Evolutionary conservation across 2,888 invertebrate species (phyloP).

Genomic region (Meteorus colon): DNA sequence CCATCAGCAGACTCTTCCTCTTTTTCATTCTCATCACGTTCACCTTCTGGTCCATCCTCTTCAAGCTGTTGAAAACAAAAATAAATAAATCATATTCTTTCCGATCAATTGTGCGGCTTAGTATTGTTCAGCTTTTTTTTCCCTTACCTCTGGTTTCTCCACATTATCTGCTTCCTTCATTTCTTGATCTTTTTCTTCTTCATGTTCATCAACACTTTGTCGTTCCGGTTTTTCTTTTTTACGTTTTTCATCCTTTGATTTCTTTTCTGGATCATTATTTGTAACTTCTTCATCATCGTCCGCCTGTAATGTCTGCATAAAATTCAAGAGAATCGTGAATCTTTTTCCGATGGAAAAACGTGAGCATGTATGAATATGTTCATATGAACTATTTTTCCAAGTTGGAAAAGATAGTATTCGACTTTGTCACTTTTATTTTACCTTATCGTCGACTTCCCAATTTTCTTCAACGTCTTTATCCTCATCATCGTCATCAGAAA

Average conservation of each 20-base stretch:
- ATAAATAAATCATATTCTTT: conserved; percentile 5
- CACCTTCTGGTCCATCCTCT: conserved; percentile 72
- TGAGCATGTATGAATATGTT: neutral
- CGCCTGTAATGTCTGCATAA: conserved; percentile 42
- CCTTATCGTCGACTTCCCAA: conserved; percentile 70
- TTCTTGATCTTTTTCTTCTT: conserved; percentile 75
- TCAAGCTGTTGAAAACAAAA: conserved; percentile 34
- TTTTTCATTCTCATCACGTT: conserved; percentile 61
- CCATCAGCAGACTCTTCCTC: conserved; percentile 70
- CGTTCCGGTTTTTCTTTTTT: conserved; percentile 71
- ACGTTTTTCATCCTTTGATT: conserved; percentile 64
- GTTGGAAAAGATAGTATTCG: neutral
- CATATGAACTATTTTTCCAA: neutral
- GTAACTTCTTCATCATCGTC: conserved; percentile 66
- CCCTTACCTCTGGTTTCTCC: conserved; percentile 60
- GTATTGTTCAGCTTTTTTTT: neutral
- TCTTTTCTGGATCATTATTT: conserved; percentile 63
- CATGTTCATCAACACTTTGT: conserved; percentile 76
- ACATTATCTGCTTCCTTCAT: conserved; percentile 58
- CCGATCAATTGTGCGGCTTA: neutral
- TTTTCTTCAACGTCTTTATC: conserved; percentile 68
- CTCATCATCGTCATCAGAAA: conserved; percentile 70
- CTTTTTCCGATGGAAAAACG: conserved; percentile 6
- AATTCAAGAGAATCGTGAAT: conserved; percentile 5
- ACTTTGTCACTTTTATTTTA: conserved; percentile 51